Conservation (phyloP, 2,888 invertebrate genomes). For the Didymodactylos carnosus region DNA sequence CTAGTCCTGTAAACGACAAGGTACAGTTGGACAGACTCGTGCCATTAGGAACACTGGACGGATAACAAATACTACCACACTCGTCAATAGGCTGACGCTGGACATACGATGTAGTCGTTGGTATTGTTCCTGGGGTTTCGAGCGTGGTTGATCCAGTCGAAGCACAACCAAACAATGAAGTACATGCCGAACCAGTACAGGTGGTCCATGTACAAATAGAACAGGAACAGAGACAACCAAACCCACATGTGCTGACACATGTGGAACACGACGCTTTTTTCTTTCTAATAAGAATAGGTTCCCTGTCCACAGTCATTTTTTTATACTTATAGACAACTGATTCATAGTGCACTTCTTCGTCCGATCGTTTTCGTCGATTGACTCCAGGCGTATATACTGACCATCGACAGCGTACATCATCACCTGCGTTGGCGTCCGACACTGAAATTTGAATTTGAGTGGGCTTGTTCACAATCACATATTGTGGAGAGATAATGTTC, state of each 20-base stretch:
- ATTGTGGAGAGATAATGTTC: not conserved
- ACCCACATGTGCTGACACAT: not conserved
- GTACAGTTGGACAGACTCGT: not conserved
- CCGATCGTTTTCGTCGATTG: not conserved
- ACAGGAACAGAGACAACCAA: not conserved
- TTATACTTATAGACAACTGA: not conserved
- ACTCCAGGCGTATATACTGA: not conserved
- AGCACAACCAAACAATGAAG: no score
- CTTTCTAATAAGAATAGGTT: not conserved
- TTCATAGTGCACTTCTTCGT: not conserved
- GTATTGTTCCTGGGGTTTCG: not conserved
- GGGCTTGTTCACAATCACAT: not conserved
- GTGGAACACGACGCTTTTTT: no score
- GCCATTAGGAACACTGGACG: not conserved
- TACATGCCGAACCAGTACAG: not conserved
- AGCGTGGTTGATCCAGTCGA: not conserved
- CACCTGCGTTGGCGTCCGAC: not conserved
- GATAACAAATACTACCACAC: not conserved
- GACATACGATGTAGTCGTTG: not conserved
- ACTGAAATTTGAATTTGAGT: not conserved
- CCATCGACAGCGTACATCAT: not conserved
- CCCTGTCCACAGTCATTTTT: not conserved
- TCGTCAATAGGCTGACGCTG: not conserved
- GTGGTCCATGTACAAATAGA: not conserved
- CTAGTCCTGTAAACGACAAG: not conserved